Evolutionary conservation across 2,113 vertebrate species (phyloP).

Genomic region (Sinocyclocheilus rhinocerous): DNA sequence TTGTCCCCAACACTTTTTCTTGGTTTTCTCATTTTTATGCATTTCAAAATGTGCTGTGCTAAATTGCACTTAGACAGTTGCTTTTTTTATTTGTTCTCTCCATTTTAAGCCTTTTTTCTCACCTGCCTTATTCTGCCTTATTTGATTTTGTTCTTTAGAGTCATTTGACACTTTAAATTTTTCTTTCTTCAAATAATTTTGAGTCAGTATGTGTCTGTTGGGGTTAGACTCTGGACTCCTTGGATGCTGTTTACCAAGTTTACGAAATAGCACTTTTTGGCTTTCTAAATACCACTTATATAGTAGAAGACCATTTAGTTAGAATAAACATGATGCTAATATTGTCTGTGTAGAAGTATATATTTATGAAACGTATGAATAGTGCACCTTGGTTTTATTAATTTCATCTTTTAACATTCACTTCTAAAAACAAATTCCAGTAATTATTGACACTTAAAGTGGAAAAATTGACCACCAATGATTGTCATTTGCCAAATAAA

Average conservation of each 20-base stretch:
- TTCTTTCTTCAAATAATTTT: no score
- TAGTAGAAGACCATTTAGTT: not conserved
- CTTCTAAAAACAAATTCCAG: not conserved
- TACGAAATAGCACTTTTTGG: slow-evolving; percentile 22
- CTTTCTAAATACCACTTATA: not conserved
- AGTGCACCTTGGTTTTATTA: not conserved
- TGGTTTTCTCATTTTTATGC: no score
- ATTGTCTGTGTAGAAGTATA: not conserved
- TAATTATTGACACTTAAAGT: not conserved
- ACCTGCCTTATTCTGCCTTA: slow-evolving; percentile 28
- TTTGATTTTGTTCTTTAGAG: not conserved
- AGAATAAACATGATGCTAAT: not conserved
- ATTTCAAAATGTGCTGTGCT: no score
- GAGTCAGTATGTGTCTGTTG: not conserved
- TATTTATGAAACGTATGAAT: not conserved
- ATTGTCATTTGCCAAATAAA: slow-evolving; percentile 61
- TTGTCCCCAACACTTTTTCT: no score
- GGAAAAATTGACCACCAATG: slow-evolving; percentile 15
- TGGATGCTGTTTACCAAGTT: not conserved
- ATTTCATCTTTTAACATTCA: slow-evolving; percentile 11
- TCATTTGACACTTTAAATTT: not conserved
- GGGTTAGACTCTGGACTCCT: not conserved
- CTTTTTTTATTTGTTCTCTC: no score
- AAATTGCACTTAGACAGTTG: no score
- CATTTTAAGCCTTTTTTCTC: no score